These are phyloP conservation scores for Cydia strobilella DNA, from an alignment of 1,140 invertebrate species.

Conservation along the genomic window DNA sequence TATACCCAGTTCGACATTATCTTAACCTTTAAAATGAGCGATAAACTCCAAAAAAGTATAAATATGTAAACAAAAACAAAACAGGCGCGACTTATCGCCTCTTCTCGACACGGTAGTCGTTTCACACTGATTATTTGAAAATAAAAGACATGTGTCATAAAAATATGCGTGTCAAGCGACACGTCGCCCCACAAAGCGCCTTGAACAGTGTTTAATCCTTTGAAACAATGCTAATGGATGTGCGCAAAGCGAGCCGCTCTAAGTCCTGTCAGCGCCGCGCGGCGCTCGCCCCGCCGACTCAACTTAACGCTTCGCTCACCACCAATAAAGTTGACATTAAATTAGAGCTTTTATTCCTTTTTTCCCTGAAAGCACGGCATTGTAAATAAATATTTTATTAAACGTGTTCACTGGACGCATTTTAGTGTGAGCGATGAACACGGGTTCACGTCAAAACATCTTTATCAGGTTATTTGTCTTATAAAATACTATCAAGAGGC, in stretches of 20 bases:
- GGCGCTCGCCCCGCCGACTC: slow-evolving; percentile 49
- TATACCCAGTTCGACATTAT: slow-evolving; percentile 17
- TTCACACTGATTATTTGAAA: slow-evolving; percentile 69
- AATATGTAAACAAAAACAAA: slow-evolving; percentile 44
- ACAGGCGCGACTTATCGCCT: slow-evolving; percentile 56
- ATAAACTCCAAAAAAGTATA: slow-evolving; percentile 20
- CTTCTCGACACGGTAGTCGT: slow-evolving; percentile 67
- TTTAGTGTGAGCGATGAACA: slow-evolving; percentile 79
- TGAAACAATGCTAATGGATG: slow-evolving; percentile 80
- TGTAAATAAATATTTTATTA: slow-evolving; percentile 78
- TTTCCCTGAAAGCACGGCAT: slow-evolving; percentile 67
- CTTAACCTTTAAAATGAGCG: slow-evolving; percentile 29
- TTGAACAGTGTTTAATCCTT: slow-evolving; percentile 72
- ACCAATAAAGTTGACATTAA: slow-evolving; percentile 78
- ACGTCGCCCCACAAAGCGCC: slow-evolving; percentile 56
- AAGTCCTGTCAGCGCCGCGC: slow-evolving; percentile 74
- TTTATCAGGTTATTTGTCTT: slow-evolving; percentile 81
- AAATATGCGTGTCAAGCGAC: slow-evolving; percentile 72
- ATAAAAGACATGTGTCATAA: slow-evolving; percentile 71
- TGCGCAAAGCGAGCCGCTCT: slow-evolving; percentile 66
- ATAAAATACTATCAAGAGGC: slow-evolving; percentile 80
- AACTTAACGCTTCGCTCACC: slow-evolving; percentile 72
- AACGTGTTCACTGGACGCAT: slow-evolving; percentile 75
- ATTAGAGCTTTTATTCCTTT: slow-evolving; percentile 70
- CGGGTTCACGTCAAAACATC: slow-evolving; percentile 80